Percentiles rank a stretch among this genome's conserved stretches.
These are phyloP conservation scores for Acanthochromis polyacanthus DNA, from an alignment of 2,113 vertebrate species.

Conservation along the genomic window DNA sequence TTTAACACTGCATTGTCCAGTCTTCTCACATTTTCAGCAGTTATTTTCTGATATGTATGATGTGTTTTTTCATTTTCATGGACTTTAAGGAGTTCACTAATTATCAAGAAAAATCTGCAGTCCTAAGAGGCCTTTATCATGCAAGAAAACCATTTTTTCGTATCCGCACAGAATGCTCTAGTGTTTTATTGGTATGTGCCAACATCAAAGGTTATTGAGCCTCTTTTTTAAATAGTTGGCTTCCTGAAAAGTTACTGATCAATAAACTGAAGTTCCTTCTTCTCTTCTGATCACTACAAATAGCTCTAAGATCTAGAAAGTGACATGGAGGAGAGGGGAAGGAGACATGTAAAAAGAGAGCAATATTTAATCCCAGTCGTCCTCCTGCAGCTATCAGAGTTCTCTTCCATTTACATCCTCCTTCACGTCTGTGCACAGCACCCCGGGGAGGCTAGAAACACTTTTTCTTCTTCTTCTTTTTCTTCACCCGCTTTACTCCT, in stretches of 20 bases:
- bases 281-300: slow-evolving; percentile 16
- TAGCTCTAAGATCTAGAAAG: background rate
- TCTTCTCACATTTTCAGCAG: too few species aligned
- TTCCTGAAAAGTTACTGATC: background rate
- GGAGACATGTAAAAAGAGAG: background rate
- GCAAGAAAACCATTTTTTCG: too few species aligned
- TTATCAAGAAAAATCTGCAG: too few species aligned
- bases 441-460: slow-evolving; percentile 26
- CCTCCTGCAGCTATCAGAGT: slow-evolving; percentile 35
- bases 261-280: background rate
- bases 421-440: slow-evolving; percentile 34
- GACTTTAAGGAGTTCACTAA: too few species aligned
- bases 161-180: too few species aligned
- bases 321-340: background rate
- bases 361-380: slow-evolving; percentile 15
- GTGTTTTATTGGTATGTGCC: too few species aligned
- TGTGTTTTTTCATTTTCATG: too few species aligned
- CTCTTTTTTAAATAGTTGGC: background rate
- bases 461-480: slow-evolving; percentile 36
- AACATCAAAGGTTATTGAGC: background rate
- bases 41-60: too few species aligned
- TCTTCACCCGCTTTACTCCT: background rate
- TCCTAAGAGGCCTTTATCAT: too few species aligned
- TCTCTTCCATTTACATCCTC: slow-evolving; percentile 34
- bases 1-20: too few species aligned